phyloP scores from a whole-genome alignment of 2,888 invertebrate species.

The Xestobium rufovillosum region DNA sequence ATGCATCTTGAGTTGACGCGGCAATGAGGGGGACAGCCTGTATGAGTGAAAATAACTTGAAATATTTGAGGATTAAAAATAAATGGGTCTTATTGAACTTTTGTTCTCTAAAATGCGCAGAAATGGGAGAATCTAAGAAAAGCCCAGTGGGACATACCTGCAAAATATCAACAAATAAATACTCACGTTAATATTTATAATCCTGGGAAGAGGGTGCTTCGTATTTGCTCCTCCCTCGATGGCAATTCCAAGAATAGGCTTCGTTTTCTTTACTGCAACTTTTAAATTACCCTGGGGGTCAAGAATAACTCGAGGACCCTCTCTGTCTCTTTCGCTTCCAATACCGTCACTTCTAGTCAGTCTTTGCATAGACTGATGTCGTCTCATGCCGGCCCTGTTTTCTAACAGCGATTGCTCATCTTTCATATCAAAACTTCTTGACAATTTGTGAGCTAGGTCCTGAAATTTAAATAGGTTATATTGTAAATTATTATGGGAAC shows the following conservation, averaged over 20 bases:
- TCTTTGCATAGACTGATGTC: constrained; percentile 73
- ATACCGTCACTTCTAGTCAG: constrained; percentile 53
- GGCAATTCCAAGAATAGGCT: constrained; percentile 91
- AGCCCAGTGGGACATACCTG: no score
- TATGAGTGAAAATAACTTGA: no score
- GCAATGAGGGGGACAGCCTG: no score
- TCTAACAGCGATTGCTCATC: constrained; percentile 69
- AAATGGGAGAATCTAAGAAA: no score
- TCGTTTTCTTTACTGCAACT: constrained; percentile 86
- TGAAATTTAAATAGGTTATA: no score
- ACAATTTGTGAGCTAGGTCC: constrained; percentile 82
- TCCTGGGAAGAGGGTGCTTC: constrained; percentile 87
- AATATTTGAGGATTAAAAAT: no score
- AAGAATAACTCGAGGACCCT: constrained; percentile 61
- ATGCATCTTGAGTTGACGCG: no score
- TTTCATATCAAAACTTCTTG: constrained; percentile 83
- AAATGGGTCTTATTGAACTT: no score
- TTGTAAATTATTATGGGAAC: constrained; percentile 3
- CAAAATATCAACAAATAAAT: no score
- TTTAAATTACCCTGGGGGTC: constrained; percentile 84
- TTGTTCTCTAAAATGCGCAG: no score
- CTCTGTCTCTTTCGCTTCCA: constrained; percentile 39
- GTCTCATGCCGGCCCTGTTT: constrained; percentile 55
- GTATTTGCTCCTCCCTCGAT: constrained; percentile 97
- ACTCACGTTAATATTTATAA: constrained; percentile 93